Evolutionary conservation across 2,113 vertebrate genomes (phyloP).

Genomic region (Balaenoptera acutorostrata): DNA sequence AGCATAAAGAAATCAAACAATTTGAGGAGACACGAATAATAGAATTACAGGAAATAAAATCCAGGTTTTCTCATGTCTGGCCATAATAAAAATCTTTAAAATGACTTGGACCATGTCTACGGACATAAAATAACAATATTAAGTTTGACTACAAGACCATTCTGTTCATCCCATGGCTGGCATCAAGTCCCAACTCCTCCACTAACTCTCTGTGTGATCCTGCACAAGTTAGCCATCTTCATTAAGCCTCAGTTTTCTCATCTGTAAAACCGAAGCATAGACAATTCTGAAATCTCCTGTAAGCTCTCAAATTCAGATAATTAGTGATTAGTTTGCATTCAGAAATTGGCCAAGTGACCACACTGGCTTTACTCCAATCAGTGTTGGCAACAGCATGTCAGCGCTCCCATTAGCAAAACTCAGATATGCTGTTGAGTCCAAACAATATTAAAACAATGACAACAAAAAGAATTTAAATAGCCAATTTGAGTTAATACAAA

Average conservation of each 20-base stretch:
- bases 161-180: not conserved
- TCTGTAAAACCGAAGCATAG: not conserved
- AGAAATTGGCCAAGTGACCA: not conserved
- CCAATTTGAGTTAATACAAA: not conserved
- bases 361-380: not conserved
- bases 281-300: not conserved
- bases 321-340: not conserved
- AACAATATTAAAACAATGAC: not conserved
- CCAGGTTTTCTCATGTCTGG: not conserved
- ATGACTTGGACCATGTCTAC: not conserved
- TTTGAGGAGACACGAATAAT: not conserved
- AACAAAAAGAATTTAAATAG: not conserved
- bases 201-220: not conserved
- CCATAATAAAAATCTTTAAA: not conserved
- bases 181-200: not conserved
- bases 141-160: not conserved
- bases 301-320: not conserved
- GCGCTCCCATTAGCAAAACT: not conserved
- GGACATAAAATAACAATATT: not conserved
- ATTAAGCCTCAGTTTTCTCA: not conserved
- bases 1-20: not conserved
- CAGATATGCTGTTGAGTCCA: not conserved
- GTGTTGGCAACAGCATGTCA: not conserved
- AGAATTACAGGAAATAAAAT: not conserved
- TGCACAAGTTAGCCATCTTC: not conserved